phyloP scores from a whole-genome alignment of 2,113 vertebrate species.

The Glaucomys volans region DNA sequence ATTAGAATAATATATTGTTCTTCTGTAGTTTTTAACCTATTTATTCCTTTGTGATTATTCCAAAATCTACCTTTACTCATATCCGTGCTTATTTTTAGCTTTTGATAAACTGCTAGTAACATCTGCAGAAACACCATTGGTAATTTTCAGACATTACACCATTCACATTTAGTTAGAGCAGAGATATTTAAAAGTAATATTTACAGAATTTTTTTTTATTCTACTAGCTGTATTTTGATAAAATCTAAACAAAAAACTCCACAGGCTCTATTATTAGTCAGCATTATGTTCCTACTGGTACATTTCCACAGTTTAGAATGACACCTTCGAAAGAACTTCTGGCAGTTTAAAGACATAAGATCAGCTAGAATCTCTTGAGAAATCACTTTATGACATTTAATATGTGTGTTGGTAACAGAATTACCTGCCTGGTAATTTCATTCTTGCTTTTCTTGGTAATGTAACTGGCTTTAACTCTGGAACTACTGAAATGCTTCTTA shows the following conservation, averaged over 20 bases:
- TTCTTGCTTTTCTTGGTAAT: slow-evolving; percentile 89
- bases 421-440: slow-evolving; percentile 93
- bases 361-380: slow-evolving; percentile 77
- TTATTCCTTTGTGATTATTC: slow-evolving; percentile 90
- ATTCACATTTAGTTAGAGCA: slow-evolving; percentile 92
- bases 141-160: slow-evolving; percentile 91
- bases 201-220: slow-evolving; percentile 80
- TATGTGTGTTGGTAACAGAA: slow-evolving; percentile 84
- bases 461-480: slow-evolving; percentile 84
- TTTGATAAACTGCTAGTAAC: slow-evolving; percentile 86
- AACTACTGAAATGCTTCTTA: slow-evolving; percentile 87
- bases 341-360: slow-evolving; percentile 57
- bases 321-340: slow-evolving; percentile 86
- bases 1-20: slow-evolving; percentile 93
- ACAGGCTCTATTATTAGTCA: slow-evolving; percentile 91
- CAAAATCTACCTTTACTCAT: slow-evolving; percentile 89
- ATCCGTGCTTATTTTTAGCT: slow-evolving; percentile 88
- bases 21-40: slow-evolving; percentile 91
- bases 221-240: slow-evolving; percentile 91
- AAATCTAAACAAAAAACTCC: slow-evolving; percentile 91
- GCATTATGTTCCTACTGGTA: slow-evolving; percentile 90
- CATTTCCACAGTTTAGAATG: slow-evolving; percentile 90
- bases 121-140: slow-evolving; percentile 92
- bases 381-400: slow-evolving; percentile 87
- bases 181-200: slow-evolving; percentile 87